Evolutionary conservation across 2,888 invertebrate genomes (phyloP), one percentile per base, ranked within the genome.

Genomic region (Camponotus fellah): DNA sequence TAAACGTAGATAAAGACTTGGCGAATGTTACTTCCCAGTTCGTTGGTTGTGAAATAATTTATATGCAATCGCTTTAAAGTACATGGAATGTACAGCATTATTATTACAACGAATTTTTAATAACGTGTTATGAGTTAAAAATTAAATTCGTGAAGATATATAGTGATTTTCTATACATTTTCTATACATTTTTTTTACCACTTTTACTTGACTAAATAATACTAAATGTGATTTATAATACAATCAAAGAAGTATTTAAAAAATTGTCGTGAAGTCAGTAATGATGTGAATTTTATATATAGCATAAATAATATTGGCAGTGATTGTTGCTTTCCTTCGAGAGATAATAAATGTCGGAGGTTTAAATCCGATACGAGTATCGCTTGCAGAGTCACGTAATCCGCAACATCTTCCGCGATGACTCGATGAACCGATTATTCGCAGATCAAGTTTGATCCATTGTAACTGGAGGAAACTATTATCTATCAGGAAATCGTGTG

Each of bases 361-460:
- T 43, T 43, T 21, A 69, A 74, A 74, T 60, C n/a, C 8, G 72
- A 58, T 71, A 58, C 37, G 17, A 60, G 4, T 32, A 74, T 43
- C 32, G 12, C 10, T 37, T 32, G 43, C n/a, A 34, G 1, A 46
- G 34, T 49, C 64, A 75, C 9, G 21, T 64, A 64, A 75, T 46
- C 49, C 46, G 37, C 34, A 46, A 62, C 37, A 14, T 62, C 32
- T 74, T 43, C 9, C 62, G 9, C 32, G 46, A 74, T 60, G 14
- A 46, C 32, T 32, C 3, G 32, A 21, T 17, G 9, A 32, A 8
- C n/a, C 40, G 68, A 53, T 69, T 69, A 69, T 69, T 60, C 43
- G 32, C 49, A 75, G 26, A 46, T 46, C 17, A 34, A 64, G 9
- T 37, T 49, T n/a, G 14, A 46, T 46, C 17, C 8, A 12, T 21